A percentile compares a stretch with the other conserved stretches of the same genome.
Conservation (phyloP, 2,797 vertebrate genomes). For the Liasis olivaceus region DNA sequence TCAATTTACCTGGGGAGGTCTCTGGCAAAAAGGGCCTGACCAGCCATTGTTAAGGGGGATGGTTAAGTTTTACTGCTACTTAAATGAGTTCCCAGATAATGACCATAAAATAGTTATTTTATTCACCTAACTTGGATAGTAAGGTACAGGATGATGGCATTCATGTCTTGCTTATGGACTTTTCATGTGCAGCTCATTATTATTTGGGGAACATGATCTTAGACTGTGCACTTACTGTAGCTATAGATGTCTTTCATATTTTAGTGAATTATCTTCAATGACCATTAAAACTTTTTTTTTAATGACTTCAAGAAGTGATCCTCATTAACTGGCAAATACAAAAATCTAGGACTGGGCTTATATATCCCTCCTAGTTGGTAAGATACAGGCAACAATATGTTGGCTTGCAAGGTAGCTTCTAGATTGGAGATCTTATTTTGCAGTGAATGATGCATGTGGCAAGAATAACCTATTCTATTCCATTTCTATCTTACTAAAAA, state of each 20-base stretch:
- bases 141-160: background rate
- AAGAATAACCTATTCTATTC: no score
- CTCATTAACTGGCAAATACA: background rate
- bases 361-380: background rate
- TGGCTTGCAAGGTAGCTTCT: background rate
- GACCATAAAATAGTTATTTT: background rate
- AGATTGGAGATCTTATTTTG: background rate
- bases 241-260: background rate
- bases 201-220: background rate
- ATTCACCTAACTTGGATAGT: background rate
- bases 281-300: background rate
- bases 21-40: background rate
- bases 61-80: background rate
- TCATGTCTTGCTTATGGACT: background rate
- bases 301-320: background rate
- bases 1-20: background rate
- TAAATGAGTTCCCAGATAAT: background rate
- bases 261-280: background rate
- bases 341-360: background rate
- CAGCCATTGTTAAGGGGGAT: background rate
- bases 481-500: no score
- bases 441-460: no score
- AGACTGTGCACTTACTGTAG: background rate
- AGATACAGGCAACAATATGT: background rate
- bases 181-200: background rate